Evolutionary conservation across 64 coral and sea anemone species (phyloP).

Genomic region (Montipora efflorescens): DNA sequence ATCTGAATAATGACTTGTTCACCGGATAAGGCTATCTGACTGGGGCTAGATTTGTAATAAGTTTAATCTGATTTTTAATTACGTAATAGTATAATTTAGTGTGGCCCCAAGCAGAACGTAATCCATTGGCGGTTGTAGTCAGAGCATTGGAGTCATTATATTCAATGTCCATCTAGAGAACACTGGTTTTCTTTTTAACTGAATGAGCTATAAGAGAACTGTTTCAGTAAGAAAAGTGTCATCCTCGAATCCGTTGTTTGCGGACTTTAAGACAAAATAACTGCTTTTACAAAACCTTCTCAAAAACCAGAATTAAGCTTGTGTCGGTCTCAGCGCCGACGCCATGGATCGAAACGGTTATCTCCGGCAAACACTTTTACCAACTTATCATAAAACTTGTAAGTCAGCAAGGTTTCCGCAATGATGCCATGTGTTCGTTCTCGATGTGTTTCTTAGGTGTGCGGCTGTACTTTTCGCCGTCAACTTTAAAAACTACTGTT

Average conservation of each 20-base stretch:
- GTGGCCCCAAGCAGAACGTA: no score
- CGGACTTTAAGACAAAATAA: background rate
- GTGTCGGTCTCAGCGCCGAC: background rate
- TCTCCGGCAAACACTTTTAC: no score
- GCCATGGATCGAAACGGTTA: no score
- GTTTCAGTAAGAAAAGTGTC: no score
- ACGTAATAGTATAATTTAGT: no score
- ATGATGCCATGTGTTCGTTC: background rate
- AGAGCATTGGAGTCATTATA: background rate
- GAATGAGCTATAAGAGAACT: no score
- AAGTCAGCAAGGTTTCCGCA: background rate
- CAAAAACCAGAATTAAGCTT: background rate
- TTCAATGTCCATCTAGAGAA: no score
- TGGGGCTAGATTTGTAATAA: no score
- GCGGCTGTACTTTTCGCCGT: background rate
- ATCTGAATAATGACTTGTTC: no score
- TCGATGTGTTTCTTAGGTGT: slow-evolving; percentile 3
- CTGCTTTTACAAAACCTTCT: background rate
- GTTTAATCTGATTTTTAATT: no score
- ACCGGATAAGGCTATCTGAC: no score
- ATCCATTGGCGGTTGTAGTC: background rate
- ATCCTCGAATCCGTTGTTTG: background rate
- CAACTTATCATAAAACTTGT: background rate
- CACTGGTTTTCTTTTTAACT: background rate
- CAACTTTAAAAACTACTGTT: background rate